These are phyloP conservation scores for Drosophila multiciliata DNA, from an alignment of 2,888 invertebrate genomes.

Conservation along the genomic window DNA sequence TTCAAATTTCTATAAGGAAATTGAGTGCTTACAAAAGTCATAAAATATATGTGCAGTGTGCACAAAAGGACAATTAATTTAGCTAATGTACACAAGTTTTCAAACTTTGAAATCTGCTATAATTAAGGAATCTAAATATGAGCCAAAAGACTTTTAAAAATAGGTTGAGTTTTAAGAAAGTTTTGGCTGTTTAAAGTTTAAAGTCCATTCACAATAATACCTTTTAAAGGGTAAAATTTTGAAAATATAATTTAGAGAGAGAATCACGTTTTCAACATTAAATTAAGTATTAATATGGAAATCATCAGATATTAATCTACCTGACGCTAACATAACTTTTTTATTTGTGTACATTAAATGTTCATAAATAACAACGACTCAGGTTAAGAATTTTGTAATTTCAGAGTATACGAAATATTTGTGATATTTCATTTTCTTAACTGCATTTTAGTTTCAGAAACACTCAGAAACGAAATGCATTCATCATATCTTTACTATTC, in stretches of 20 bases:
- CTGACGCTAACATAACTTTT: too few relatives aligned
- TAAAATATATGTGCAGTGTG: slow-evolving; percentile 40
- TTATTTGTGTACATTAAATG: neutral
- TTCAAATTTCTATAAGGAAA: slow-evolving; percentile 20
- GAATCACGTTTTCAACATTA: neutral
- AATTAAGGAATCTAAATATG: neutral
- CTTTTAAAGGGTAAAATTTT: neutral
- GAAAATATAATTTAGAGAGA: neutral
- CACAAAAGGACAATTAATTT: neutral
- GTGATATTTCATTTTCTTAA: neutral
- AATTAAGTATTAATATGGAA: neutral
- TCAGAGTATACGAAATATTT: neutral
- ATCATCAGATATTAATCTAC: too few relatives aligned
- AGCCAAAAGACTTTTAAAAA: neutral
- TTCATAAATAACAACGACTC: neutral
- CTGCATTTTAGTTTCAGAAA: neutral
- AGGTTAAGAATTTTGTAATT: neutral
- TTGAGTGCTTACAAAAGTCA: slow-evolving; percentile 9
- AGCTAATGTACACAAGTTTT: neutral
- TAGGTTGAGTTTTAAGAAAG: neutral
- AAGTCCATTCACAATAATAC: neutral
- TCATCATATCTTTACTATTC: neutral
- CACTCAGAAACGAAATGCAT: neutral
- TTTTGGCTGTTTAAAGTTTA: neutral
- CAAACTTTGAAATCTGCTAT: neutral